These are phyloP conservation scores for Cataglyphis cursor DNA, from an alignment of 2,888 invertebrate genomes.

Conservation along the genomic window DNA sequence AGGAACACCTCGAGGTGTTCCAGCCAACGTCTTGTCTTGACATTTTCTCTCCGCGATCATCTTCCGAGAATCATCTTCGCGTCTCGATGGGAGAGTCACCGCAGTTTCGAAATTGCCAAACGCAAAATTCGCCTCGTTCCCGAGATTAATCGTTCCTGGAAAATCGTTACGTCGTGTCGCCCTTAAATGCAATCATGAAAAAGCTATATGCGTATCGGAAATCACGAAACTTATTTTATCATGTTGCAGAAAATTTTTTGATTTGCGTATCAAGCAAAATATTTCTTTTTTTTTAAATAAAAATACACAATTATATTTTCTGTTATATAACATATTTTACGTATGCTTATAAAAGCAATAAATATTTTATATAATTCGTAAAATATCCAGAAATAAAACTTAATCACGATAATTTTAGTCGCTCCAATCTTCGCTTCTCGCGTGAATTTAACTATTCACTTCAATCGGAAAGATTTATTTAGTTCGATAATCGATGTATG, in stretches of 20 bases:
- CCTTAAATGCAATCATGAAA: constrained; percentile 6
- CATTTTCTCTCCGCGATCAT: constrained; percentile 62
- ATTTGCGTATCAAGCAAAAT: neutral
- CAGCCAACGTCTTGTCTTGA: constrained; percentile 58
- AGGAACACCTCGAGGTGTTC: constrained; percentile 67
- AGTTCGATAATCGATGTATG: constrained; percentile 28
- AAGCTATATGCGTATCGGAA: constrained; percentile 1
- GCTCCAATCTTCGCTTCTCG: neutral
- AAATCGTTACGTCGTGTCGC: neutral
- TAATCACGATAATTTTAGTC: constrained; percentile 31
- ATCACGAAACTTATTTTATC: neutral
- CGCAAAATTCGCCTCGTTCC: constrained; percentile 29
- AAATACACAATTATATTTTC: neutral
- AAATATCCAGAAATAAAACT: neutral
- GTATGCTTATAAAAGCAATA: neutral
- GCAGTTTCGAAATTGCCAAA: constrained; percentile 41
- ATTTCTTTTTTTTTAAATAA: neutral
- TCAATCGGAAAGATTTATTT: constrained; percentile 28
- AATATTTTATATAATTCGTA: neutral
- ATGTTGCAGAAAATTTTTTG: constrained; percentile 1
- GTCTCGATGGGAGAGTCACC: constrained; percentile 16
- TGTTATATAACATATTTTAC: neutral
- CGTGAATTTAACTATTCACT: neutral
- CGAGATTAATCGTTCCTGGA: constrained; percentile 44
- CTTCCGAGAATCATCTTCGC: constrained; percentile 34